Evolutionary conservation across 53 echinoderm and acorn worm species (phyloP).

Genomic region (Stichopus horrens): DNA sequence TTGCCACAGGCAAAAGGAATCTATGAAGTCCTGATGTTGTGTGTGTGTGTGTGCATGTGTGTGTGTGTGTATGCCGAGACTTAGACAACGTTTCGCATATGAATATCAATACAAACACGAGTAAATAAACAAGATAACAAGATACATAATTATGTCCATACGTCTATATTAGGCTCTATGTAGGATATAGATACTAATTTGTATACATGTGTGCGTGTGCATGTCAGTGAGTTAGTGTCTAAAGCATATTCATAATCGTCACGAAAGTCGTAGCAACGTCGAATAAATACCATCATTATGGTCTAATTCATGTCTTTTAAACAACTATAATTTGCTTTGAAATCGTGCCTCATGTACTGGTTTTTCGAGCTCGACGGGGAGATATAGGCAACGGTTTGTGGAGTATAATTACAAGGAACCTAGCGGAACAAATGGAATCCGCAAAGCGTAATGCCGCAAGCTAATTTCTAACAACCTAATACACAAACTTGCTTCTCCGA

Average conservation of each 20-base stretch:
- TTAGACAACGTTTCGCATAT: too few relatives aligned
- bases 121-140: too few relatives aligned
- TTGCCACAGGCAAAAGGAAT: too few relatives aligned
- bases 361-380: not conserved
- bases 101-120: too few relatives aligned
- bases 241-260: constrained; percentile 21
- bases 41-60: too few relatives aligned
- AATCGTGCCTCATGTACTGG: constrained; percentile 14
- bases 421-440: constrained; percentile 41
- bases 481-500: constrained; percentile 6
- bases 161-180: too few relatives aligned
- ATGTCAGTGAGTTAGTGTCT: not conserved
- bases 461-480: constrained; percentile 17
- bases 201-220: too few relatives aligned
- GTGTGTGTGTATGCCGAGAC: too few relatives aligned
- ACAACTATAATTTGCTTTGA: constrained; percentile 37
- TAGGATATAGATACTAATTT: too few relatives aligned
- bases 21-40: too few relatives aligned
- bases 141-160: too few relatives aligned
- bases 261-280: constrained; percentile 29
- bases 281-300: constrained; percentile 32
- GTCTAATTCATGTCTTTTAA: constrained; percentile 33
- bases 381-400: not conserved
- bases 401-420: constrained; percentile 31
- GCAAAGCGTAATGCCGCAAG: constrained; percentile 35